Evolutionary conservation across 2,113 vertebrate genomes (phyloP).

Genomic region (Burhinus bistriatus): DNA sequence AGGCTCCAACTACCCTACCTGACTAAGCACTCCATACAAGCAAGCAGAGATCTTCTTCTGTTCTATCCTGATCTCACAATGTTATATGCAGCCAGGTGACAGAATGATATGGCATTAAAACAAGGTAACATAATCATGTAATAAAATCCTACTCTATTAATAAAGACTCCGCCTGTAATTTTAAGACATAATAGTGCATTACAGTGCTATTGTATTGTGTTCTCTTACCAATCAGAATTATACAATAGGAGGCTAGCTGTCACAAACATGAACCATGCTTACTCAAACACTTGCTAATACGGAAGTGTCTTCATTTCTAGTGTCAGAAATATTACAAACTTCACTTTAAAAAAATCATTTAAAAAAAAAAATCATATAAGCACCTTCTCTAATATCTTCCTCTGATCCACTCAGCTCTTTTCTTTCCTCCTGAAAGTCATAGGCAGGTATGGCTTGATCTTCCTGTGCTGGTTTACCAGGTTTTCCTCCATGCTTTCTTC

Average conservation of each 20-base stretch:
- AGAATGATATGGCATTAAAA: not conserved
- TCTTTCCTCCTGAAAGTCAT: slow-evolving; percentile 55
- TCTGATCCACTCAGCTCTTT: slow-evolving; percentile 69
- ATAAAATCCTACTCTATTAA: not conserved
- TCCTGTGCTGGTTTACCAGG: slow-evolving; percentile 52
- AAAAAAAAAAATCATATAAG: not conserved
- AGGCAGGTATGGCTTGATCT: slow-evolving; percentile 30
- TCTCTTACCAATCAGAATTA: not conserved
- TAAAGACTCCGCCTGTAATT: not conserved
- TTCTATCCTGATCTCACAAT: not conserved
- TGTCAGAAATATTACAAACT: not conserved
- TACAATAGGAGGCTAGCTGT: not conserved
- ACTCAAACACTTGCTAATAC: not conserved
- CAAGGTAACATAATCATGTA: not conserved
- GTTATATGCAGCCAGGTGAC: not conserved
- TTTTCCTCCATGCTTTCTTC: slow-evolving; percentile 69
- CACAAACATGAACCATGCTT: not conserved
- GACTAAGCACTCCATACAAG: not conserved
- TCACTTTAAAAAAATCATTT: not conserved
- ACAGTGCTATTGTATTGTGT: not conserved
- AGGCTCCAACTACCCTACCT: not conserved
- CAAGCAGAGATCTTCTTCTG: not conserved
- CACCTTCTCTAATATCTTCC: slow-evolving; percentile 71
- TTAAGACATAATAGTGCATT: not conserved
- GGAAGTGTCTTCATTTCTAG: not conserved